Percentiles rank a stretch among this genome's conserved stretches.
Evolutionary conservation across 1,140 invertebrate species (phyloP).

Genomic region (Batillaria attramentaria): DNA sequence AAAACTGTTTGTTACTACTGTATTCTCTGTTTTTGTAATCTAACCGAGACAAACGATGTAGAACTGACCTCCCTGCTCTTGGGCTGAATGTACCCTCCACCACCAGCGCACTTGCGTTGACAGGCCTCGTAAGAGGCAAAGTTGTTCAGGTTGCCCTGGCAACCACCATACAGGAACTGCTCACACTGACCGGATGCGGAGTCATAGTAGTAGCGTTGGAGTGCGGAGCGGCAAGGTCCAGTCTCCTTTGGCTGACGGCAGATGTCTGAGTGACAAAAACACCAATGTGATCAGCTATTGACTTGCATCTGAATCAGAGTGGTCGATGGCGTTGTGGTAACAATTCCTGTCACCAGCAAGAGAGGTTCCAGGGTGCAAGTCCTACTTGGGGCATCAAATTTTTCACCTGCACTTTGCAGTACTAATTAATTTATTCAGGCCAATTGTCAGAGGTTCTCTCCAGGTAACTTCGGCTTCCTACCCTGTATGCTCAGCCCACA

Average conservation of each 20-base stretch:
- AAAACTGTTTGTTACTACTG: neutral
- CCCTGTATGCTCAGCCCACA: too few species aligned
- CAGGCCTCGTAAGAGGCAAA: slow-evolving; percentile 65
- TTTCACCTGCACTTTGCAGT: too few species aligned
- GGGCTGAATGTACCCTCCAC: neutral
- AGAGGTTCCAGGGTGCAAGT: too few species aligned
- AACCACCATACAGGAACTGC: slow-evolving; percentile 76
- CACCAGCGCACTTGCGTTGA: slow-evolving; percentile 39
- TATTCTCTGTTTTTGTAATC: too few species aligned
- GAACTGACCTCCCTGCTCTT: neutral
- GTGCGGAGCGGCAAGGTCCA: slow-evolving; percentile 50
- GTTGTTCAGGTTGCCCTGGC: slow-evolving; percentile 77
- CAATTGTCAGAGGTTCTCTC: too few species aligned
- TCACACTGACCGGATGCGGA: slow-evolving; percentile 69
- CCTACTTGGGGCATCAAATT: too few species aligned
- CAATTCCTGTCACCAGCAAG: too few species aligned
- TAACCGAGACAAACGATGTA: neutral
- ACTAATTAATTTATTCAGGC: too few species aligned
- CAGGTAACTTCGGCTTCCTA: too few species aligned
- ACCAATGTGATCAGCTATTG: too few species aligned
- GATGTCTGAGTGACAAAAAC: slow-evolving; percentile 42
- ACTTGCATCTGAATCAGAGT: neutral
- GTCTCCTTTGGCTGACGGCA: slow-evolving; percentile 46
- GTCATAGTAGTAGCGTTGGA: slow-evolving; percentile 74
- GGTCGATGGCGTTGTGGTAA: neutral